These are phyloP conservation scores for Podotricha telesiphe DNA, from an alignment of 2,888 invertebrate species.

Conservation along the genomic window DNA sequence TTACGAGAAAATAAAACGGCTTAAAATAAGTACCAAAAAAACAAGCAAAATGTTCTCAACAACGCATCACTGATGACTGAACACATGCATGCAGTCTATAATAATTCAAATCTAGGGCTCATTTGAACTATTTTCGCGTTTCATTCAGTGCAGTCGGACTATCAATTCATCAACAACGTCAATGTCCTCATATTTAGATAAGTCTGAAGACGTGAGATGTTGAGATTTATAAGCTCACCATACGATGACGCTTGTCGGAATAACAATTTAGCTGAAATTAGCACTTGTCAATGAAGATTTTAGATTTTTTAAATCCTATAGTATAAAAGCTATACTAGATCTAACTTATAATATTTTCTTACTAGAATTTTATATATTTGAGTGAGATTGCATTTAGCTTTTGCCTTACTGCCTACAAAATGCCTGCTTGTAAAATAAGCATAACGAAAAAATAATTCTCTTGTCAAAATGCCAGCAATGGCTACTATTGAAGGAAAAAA, in stretches of 20 bases:
- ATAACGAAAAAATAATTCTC: no score
- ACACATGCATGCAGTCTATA: not conserved
- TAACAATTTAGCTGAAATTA: no score
- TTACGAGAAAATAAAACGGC: not conserved
- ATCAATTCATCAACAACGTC: constrained; percentile 23
- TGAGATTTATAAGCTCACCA: not conserved
- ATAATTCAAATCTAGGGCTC: constrained; percentile 30
- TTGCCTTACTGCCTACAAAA: no score
- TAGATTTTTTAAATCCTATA: no score
- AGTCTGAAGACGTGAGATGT: not conserved
- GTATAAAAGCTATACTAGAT: no score
- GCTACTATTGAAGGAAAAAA: no score
- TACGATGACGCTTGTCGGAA: not conserved
- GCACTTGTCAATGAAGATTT: no score
- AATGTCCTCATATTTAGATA: constrained; percentile 5
- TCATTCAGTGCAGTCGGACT: constrained; percentile 23
- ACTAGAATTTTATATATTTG: no score
- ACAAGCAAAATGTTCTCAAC: not conserved
- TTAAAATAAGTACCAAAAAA: not conserved
- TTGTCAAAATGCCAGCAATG: no score
- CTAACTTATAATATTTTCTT: no score
- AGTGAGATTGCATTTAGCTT: no score
- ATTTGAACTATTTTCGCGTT: constrained; percentile 23
- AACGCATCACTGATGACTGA: not conserved
- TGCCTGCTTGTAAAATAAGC: no score